Evolutionary conservation across 1,140 invertebrate species (phyloP).

Genomic region (Drosophila pruinosa): DNA sequence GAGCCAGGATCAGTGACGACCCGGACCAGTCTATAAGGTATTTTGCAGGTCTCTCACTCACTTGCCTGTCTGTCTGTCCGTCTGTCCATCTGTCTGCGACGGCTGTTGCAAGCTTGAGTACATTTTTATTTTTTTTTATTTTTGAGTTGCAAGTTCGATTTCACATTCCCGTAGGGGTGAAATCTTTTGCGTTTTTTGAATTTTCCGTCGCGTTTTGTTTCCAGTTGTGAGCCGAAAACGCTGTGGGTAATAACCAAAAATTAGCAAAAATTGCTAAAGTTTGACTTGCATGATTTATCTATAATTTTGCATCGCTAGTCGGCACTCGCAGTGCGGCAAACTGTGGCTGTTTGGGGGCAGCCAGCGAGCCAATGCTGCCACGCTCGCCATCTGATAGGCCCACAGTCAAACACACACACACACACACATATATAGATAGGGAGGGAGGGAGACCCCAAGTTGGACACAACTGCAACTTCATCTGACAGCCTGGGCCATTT

Average conservation of each 20-base stretch:
- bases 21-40: constrained; percentile 3
- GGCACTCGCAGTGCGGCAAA: constrained; percentile 37
- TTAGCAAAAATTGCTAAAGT: constrained; percentile 80
- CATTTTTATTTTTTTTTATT: neutral
- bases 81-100: neutral
- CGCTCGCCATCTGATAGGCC: constrained; percentile 72
- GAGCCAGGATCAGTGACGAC: constrained; percentile 37
- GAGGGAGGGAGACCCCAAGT: neutral
- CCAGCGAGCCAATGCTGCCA: constrained; percentile 34
- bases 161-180: constrained; percentile 80
- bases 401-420: constrained; percentile 53
- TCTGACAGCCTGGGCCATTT: constrained; percentile 69
- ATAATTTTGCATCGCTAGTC: constrained; percentile 76
- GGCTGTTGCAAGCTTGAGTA: constrained; percentile 17
- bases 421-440: constrained; percentile 21
- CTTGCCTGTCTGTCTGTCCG: neutral
- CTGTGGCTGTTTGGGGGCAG: neutral
- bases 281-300: constrained; percentile 82
- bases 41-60: constrained; percentile 10
- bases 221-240: constrained; percentile 42
- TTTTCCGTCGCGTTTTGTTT: constrained; percentile 56
- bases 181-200: constrained; percentile 55
- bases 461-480: constrained; percentile 22
- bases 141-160: constrained; percentile 69
- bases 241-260: constrained; percentile 81